Evolutionary conservation across 2,797 vertebrate genomes (phyloP).

Genomic region (Protonibea diacanthus): DNA sequence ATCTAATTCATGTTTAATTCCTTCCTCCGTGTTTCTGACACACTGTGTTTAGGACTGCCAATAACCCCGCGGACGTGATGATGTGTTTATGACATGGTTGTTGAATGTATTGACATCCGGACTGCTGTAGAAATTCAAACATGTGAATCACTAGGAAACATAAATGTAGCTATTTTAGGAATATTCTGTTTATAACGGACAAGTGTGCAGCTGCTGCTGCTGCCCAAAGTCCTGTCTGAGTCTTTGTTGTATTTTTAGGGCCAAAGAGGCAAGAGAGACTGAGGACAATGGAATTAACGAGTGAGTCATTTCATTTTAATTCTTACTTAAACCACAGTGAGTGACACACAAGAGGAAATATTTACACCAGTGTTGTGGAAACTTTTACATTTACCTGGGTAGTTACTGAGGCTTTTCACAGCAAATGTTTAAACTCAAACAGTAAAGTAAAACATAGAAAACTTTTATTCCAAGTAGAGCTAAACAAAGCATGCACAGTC

Average conservation of each 20-base stretch:
- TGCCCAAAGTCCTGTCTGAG: slow-evolving; percentile 2
- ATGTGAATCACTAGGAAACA: slow-evolving; percentile 43
- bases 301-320: slow-evolving; percentile 31
- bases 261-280: background rate
- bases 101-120: slow-evolving; percentile 34
- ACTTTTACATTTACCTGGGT: slow-evolving; percentile 52
- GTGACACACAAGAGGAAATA: slow-evolving; percentile 52
- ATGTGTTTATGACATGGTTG: slow-evolving; percentile 36
- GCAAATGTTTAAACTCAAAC: slow-evolving; percentile 18
- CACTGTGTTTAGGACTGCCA: background rate
- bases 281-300: background rate
- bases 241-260: slow-evolving; percentile 22
- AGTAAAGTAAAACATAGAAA: slow-evolving; percentile 11
- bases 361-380: slow-evolving; percentile 65
- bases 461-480: background rate
- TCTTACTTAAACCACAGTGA: slow-evolving; percentile 21
- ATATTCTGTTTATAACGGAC: slow-evolving; percentile 23
- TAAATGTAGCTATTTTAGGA: slow-evolving; percentile 57
- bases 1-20: background rate
- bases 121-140: slow-evolving; percentile 6
- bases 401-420: slow-evolving; percentile 39
- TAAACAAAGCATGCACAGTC: slow-evolving; percentile 36
- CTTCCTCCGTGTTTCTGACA: background rate
- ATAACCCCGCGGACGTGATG: slow-evolving; percentile 6
- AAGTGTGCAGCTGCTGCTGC: slow-evolving; percentile 30